These are phyloP conservation scores for Lampropteryx suffumata DNA, from an alignment of 2,888 invertebrate genomes.

Conservation along the genomic window DNA sequence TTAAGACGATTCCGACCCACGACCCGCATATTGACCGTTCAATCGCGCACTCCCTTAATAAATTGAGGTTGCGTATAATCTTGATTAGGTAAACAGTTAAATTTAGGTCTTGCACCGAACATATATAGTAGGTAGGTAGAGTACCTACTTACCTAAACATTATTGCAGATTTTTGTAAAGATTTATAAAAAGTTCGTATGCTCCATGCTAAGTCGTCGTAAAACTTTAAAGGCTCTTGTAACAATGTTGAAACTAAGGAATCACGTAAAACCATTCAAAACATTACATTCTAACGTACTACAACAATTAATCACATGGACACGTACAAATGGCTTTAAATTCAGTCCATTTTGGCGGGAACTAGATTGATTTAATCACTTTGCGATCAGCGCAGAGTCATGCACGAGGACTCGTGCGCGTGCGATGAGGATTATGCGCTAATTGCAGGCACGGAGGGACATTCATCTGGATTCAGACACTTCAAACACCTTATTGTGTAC, in stretches of 20 bases:
- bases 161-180: too few species aligned
- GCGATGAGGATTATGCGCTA: conserved; percentile 29
- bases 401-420: conserved; percentile 31
- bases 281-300: conserved; percentile 8
- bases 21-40: too few species aligned
- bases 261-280: conserved; percentile 6
- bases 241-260: not conserved
- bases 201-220: too few species aligned
- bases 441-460: conserved; percentile 28
- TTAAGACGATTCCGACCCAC: too few species aligned
- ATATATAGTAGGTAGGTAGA: too few species aligned
- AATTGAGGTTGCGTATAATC: too few species aligned
- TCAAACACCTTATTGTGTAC: not conserved
- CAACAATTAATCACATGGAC: conserved; percentile 24
- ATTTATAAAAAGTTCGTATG: too few species aligned
- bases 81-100: too few species aligned
- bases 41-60: too few species aligned
- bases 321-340: conserved; percentile 23
- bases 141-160: too few species aligned
- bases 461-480: conserved; percentile 14
- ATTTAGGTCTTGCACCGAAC: too few species aligned
- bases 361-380: conserved; percentile 33
- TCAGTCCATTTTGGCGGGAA: conserved; percentile 25
- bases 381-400: conserved; percentile 22
- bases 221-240: not conserved